phyloP scores from a whole-genome alignment of 2,797 vertebrate genomes.

The Mus minutoides region DNA sequence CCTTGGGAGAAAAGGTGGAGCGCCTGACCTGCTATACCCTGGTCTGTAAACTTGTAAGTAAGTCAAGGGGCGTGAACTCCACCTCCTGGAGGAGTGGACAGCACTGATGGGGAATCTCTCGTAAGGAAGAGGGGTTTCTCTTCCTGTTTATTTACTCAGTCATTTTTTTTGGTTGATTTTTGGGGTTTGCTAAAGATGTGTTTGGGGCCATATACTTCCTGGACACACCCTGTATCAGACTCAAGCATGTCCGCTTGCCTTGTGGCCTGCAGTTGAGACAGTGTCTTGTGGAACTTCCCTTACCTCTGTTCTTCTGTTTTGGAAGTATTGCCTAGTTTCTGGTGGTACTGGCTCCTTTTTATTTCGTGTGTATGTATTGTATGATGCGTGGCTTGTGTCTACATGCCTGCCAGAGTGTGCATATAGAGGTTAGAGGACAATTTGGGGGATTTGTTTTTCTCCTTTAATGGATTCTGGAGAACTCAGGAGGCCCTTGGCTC shows the following conservation, averaged over 20 bases:
- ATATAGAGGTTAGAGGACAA: background rate
- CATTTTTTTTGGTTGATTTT: background rate
- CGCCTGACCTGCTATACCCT: background rate
- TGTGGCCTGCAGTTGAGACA: background rate
- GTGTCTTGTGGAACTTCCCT: background rate
- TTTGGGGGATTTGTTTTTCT: background rate
- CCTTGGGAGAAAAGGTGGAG: background rate
- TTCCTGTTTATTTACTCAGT: background rate
- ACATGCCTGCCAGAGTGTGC: background rate
- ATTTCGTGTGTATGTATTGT: background rate
- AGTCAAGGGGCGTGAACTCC: background rate
- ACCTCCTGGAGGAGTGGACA: background rate
- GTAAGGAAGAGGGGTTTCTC: background rate
- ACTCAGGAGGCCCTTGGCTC: background rate
- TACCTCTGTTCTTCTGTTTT: background rate
- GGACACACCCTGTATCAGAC: background rate
- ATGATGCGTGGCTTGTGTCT: background rate
- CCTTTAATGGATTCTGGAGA: background rate
- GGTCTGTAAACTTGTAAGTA: background rate
- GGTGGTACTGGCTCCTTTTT: background rate
- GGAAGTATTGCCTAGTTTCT: background rate
- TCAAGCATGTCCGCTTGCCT: no score
- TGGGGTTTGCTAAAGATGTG: background rate
- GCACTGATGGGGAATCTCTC: background rate
- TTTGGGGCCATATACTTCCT: background rate